Evolutionary conservation across 2,797 vertebrate species (phyloP).

Genomic region (Chaetophractus vellerosus): DNA sequence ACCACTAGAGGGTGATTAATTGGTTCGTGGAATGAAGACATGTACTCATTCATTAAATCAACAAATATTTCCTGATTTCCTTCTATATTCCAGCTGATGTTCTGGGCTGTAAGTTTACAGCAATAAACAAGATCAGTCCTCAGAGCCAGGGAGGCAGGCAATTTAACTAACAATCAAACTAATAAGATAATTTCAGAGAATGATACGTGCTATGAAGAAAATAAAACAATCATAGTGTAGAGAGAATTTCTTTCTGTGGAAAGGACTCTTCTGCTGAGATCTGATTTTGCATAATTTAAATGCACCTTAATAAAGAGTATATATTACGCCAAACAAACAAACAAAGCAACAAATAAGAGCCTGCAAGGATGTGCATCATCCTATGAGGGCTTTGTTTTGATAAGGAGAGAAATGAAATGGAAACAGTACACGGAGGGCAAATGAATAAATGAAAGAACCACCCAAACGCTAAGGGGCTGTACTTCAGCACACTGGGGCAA

Average conservation of each 20-base stretch:
- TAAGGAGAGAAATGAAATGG: neutral
- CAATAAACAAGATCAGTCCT: neutral
- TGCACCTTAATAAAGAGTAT: neutral
- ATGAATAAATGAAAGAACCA: neutral
- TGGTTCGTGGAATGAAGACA: neutral
- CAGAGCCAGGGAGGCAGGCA: neutral
- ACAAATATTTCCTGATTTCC: neutral
- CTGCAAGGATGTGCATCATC: neutral
- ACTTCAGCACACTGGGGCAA: too few relatives aligned
- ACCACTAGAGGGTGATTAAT: neutral
- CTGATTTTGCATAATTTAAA: neutral
- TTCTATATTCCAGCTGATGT: neutral
- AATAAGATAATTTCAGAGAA: neutral
- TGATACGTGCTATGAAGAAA: neutral
- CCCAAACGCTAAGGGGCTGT: neutral
- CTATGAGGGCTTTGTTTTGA: neutral
- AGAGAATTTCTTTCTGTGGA: neutral
- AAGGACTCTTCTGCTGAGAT: neutral
- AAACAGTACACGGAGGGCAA: neutral
- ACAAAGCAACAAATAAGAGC: too few relatives aligned
- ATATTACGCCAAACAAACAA: neutral
- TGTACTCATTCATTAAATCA: neutral
- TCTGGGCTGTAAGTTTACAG: neutral
- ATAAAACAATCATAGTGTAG: neutral
- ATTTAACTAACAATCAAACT: neutral